These are phyloP conservation scores for Tachysurus fulvidraco DNA, from an alignment of 2,113 vertebrate species.

Conservation along the genomic window DNA sequence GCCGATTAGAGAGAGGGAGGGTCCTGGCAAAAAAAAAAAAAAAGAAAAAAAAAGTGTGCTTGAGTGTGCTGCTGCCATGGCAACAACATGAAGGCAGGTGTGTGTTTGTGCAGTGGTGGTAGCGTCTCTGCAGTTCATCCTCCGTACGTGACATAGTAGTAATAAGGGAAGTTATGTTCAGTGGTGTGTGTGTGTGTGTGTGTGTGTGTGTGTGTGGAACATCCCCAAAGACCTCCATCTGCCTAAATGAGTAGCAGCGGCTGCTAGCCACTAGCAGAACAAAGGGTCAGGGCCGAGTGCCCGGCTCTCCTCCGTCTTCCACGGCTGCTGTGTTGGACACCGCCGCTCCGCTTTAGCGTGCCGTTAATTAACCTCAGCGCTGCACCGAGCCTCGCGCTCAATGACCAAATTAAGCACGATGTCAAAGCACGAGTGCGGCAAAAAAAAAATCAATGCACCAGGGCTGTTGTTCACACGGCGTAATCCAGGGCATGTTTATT, in stretches of 20 bases:
- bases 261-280: slow-evolving; percentile 34
- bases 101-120: slow-evolving; percentile 29
- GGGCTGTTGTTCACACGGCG: neutral
- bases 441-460: neutral
- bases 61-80: slow-evolving; percentile 11
- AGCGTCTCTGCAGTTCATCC: slow-evolving; percentile 22
- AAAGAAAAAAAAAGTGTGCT: neutral
- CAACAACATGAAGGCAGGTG: slow-evolving; percentile 12
- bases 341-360: slow-evolving; percentile 46
- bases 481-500: slow-evolving; percentile 18
- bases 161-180: slow-evolving; percentile 47
- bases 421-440: slow-evolving; percentile 5
- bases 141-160: slow-evolving; percentile 40
- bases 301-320: slow-evolving; percentile 35
- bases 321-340: slow-evolving; percentile 54
- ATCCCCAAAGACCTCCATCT: slow-evolving; percentile 66
- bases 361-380: slow-evolving; percentile 36
- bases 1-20: neutral
- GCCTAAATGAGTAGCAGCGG: slow-evolving; percentile 47
- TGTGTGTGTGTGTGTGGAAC: slow-evolving; percentile 38
- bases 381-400: neutral
- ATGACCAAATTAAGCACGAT: slow-evolving; percentile 13
- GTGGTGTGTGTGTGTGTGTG: slow-evolving; percentile 30
- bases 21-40: neutral
- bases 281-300: slow-evolving; percentile 49